Base-by-base conservation (phyloP, 2,113 vertebrate genomes). In the Struthio camelus region DNA sequence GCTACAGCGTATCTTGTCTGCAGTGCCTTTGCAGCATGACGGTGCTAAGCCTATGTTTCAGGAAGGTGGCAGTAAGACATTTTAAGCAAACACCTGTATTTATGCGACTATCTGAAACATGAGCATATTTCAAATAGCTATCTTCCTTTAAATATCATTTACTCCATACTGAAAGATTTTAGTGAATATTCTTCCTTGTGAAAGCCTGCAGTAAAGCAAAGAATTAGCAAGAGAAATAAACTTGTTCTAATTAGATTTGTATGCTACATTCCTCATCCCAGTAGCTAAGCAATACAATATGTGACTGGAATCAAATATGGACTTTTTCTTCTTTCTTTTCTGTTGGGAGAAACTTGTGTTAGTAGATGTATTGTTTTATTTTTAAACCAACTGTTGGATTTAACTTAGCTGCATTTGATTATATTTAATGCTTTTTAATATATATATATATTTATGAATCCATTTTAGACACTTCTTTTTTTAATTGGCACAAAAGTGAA, bases 161-260 rank as follows among this genome's bases (percentile, higher is more conserved):
- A 59, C 61, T 84, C 92, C 81, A 64, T 69, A 50, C 53, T n/a
- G 54, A 94, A 92, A 54, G 2, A 82, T 58, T 94, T 87, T 38
- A 53, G 44, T 73, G 54, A 85, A 58, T 66, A 66, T 54, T 93
- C 34, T 80, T 69, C 34, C 48, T 50, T 53, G 23, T 42, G 70
- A 50, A 96, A 85, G 34, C 69, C 34, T 89, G 44, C 34, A 82
- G 80, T 40, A 93, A 96, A 95, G n/a, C 42, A 85, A 89, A 84
- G 48, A 92, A 90, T 89, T 89, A 84, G 6, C 62, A 87, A 93
- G 75, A 89, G 61, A 92, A 94, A 84, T 71, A 86, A 93, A 92
- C 30, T 77, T 38, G 3, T 88, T 84, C 69, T 93, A 90, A 92
- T 81, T 92, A 82, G 53, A 77, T 85, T 87, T 85, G 44, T 81